Percentiles rank a stretch among this genome's conserved stretches.
Evolutionary conservation across 1,140 invertebrate species (phyloP).

Genomic region (Polyergus mexicanus): DNA sequence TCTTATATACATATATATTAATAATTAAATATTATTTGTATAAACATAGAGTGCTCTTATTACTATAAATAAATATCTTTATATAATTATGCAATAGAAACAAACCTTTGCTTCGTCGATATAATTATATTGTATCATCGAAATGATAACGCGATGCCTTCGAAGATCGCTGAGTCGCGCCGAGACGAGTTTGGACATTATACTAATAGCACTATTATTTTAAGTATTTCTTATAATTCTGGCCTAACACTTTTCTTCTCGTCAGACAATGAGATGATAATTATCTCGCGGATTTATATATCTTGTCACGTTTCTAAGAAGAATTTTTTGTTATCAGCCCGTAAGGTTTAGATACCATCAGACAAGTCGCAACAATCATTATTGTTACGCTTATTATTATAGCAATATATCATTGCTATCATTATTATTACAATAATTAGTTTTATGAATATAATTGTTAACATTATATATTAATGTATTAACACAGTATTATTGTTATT

Average conservation of each 20-base stretch:
- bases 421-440: slow-evolving; percentile 18
- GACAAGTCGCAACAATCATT: slow-evolving; percentile 25
- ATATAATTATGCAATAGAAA: background rate
- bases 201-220: slow-evolving; percentile 17
- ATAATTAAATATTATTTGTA: background rate
- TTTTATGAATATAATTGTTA: background rate
- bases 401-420: slow-evolving; percentile 25
- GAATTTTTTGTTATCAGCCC: slow-evolving; percentile 43
- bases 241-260: slow-evolving; percentile 5
- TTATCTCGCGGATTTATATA: slow-evolving; percentile 20
- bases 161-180: slow-evolving; percentile 18
- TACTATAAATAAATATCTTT: background rate
- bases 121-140: background rate
- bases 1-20: background rate
- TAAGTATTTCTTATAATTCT: slow-evolving; percentile 19
- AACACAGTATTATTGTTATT: slow-evolving; percentile 29
- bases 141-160: slow-evolving; percentile 26
- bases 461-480: slow-evolving; percentile 26
- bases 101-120: background rate
- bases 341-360: background rate
- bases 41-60: background rate
- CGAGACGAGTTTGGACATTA: slow-evolving; percentile 28
- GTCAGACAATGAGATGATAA: slow-evolving; percentile 4
- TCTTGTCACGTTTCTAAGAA: slow-evolving; percentile 13
- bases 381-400: slow-evolving; percentile 30